A percentile compares a stretch with the other conserved stretches of the same genome.
These are phyloP conservation scores for Eudyptes chrysolophus DNA, from an alignment of 2,113 vertebrate genomes.

Conservation along the genomic window DNA sequence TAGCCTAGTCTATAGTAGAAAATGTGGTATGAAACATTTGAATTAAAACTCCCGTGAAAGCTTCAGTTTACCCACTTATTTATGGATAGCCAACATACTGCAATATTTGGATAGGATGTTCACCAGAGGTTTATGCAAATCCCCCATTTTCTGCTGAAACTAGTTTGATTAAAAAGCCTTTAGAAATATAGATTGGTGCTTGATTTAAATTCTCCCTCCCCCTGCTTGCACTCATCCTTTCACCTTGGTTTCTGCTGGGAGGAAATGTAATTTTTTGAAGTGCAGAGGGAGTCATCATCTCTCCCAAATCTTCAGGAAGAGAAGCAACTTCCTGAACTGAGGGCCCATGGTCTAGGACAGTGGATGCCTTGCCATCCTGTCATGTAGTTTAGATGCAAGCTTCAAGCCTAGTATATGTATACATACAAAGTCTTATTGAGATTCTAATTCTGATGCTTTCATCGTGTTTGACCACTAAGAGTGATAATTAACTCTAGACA, in stretches of 20 bases:
- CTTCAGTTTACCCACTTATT: background rate
- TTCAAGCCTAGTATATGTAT: background rate
- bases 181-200: background rate
- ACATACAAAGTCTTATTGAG: background rate
- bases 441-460: background rate
- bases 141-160: background rate
- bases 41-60: background rate
- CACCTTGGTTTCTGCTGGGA: background rate
- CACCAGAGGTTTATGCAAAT: background rate
- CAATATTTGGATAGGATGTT: background rate
- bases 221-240: rapidly evolving
- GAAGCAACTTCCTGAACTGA: background rate
- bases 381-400: background rate
- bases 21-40: background rate
- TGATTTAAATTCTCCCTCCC: background rate
- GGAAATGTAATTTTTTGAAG: background rate
- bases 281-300: background rate
- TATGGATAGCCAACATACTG: background rate
- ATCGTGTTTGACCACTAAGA: background rate
- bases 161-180: background rate
- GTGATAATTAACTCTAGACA: background rate
- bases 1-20: background rate
- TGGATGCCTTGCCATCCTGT: background rate
- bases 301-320: background rate
- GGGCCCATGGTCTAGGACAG: background rate